Evolutionary conservation across 1,140 invertebrate genomes (phyloP), one percentile per base, ranked within the genome.

Genomic region (Tribolium madens): DNA sequence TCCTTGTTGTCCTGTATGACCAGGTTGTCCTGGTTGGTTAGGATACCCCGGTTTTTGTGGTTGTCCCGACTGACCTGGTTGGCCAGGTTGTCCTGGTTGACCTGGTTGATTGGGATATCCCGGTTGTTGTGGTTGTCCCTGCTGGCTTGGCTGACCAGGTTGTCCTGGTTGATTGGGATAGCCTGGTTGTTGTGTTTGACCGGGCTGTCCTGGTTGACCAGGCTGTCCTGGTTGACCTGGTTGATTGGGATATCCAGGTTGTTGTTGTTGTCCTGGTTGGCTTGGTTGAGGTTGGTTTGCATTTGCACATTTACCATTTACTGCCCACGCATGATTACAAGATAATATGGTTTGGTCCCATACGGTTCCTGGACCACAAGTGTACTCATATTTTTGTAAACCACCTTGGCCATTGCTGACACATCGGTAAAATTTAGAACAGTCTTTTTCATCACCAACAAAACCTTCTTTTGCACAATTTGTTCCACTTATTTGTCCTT

Each of bases 401-500:
- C 83, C 85, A 15, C 86, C 87, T 17, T 86, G 81, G 0, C 88
- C 88, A 70, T 89, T 84, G 53, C 87, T 81, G 0, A 92, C 89
- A 82, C 92, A 93, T 81, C 91, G 87, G 76, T 92, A 92, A 80
- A 93, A 93, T 76, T 91, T 92, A 53, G 84, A 87, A 77, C 93
- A 94, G 74, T 93, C 87, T 31, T 86, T 83, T 13, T 82, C 85
- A 85, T 89, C 88, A 33, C 82, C 86, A 17, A 83, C 71, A 78
- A 86, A 87, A 6, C 86, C 86, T 79, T 84, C 84, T 57, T 50
- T 42, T 4, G 47, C 26, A 70, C 81, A 82, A 4, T 73, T 21
- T 9, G 50, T 13, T 36, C 60, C 71, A 12, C 4, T 57, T 6
- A 78, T 1, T 69, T 75, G 77, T 10, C 71, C 76, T 5, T 14